These are phyloP conservation scores for Netelia melanura DNA, from an alignment of 2,888 invertebrate genomes.

Conservation along the genomic window DNA sequence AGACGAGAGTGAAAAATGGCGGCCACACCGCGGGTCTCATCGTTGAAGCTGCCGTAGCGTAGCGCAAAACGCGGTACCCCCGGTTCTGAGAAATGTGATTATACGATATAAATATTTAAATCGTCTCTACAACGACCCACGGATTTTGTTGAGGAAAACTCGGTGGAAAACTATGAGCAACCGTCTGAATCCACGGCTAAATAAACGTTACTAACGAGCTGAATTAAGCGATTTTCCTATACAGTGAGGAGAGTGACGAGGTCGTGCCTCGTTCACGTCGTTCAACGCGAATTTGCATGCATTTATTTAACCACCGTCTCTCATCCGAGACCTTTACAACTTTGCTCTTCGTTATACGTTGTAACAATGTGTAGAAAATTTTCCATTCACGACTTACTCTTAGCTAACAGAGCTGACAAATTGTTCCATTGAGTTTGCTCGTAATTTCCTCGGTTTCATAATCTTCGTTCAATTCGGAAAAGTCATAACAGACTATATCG, in stretches of 20 bases:
- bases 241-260: neutral
- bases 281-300: slow-evolving; percentile 45
- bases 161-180: slow-evolving; percentile 67
- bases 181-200: slow-evolving; percentile 77
- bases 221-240: slow-evolving; percentile 77
- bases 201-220: slow-evolving; percentile 83
- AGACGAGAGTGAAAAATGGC: slow-evolving; percentile 78
- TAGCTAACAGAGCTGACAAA: neutral
- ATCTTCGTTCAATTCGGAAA: neutral
- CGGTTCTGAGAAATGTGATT: slow-evolving; percentile 76
- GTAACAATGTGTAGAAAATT: neutral
- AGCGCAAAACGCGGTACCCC: slow-evolving; percentile 46
- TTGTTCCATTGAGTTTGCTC: neutral
- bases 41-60: neutral
- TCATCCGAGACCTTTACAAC: neutral
- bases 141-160: slow-evolving; percentile 39
- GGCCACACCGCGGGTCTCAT: slow-evolving; percentile 62
- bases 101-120: slow-evolving; percentile 82
- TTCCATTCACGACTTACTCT: neutral
- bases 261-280: slow-evolving; percentile 15
- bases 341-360: neutral
- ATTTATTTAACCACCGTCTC: slow-evolving; percentile 38
- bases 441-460: neutral
- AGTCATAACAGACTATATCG: neutral
- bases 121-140: slow-evolving; percentile 12